A percentile compares a stretch with the other conserved stretches of the same genome.
Conservation (phyloP, 2,888 invertebrate genomes). For the Aspidapion aeneum region DNA sequence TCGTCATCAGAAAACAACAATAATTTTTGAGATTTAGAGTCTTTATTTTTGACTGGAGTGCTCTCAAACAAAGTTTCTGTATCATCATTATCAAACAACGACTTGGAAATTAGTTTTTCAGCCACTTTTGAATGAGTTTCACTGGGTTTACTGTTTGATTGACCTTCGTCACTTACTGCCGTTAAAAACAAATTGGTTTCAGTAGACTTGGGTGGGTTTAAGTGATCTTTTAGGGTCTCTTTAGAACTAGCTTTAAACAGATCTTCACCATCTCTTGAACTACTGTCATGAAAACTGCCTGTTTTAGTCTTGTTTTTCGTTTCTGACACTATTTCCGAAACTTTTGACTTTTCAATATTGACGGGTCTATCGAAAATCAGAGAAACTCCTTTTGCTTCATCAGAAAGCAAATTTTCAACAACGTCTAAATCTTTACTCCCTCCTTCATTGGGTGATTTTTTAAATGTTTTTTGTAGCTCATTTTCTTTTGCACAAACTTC, state of each 20-base stretch:
- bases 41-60: too few species aligned
- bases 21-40: too few species aligned
- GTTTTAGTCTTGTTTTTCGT: neutral
- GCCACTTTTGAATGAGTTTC: neutral
- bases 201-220: too few species aligned
- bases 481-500: too few species aligned
- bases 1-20: conserved; percentile 12
- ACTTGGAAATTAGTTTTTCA: neutral
- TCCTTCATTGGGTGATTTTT: too few species aligned
- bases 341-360: neutral
- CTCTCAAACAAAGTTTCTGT: neutral
- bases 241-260: neutral
- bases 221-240: too few species aligned
- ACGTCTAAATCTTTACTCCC: neutral
- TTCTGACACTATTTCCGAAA: too few species aligned
- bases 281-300: neutral
- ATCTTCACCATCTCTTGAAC: conserved; percentile 3
- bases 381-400: conserved; percentile 7
- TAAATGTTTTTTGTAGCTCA: too few species aligned
- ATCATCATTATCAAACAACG: too few species aligned
- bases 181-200: too few species aligned
- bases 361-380: conserved; percentile 7
- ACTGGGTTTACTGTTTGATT: too few species aligned
- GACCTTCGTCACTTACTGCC: too few species aligned
- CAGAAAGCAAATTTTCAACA: neutral